Evolutionary conservation across 2,888 invertebrate species (phyloP).

Genomic region (Omphaloscelis lunosa): DNA sequence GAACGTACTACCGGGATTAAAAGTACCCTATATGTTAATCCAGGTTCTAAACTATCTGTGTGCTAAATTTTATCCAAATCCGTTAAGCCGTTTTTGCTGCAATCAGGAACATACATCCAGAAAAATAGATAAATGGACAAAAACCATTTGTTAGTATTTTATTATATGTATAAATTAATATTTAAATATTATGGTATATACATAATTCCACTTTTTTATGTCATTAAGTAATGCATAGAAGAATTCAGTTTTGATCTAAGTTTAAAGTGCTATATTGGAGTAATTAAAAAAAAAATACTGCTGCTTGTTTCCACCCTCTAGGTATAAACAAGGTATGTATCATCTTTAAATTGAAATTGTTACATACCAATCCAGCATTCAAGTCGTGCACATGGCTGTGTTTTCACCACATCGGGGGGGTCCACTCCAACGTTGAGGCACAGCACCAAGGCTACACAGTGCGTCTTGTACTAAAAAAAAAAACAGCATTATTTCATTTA

Average conservation of each 20-base stretch:
- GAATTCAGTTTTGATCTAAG: not conserved
- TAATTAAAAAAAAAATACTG: no score
- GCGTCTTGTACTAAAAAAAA: conserved; percentile 97
- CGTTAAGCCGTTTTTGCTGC: no score
- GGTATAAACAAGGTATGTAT: no score
- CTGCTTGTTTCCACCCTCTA: not conserved
- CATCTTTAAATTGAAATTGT: conserved; percentile 7
- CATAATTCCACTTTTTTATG: not conserved
- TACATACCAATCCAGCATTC: conserved; percentile 98
- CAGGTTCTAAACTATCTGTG: no score
- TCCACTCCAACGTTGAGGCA: conserved; percentile 99
- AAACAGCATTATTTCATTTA: not conserved
- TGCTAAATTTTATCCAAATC: no score
- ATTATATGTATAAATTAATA: no score
- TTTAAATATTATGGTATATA: no score
- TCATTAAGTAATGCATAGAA: not conserved
- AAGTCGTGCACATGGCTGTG: conserved; percentile 98
- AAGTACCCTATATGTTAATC: no score
- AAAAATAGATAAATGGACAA: no score
- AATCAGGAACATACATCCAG: no score
- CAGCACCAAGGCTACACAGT: conserved; percentile 98
- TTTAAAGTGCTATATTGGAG: not conserved
- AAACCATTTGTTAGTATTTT: no score
- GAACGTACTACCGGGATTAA: no score
- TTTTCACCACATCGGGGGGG: conserved; percentile 99